Conservation (phyloP, 2,888 invertebrate genomes). For the Platerodrilus igneus region DNA sequence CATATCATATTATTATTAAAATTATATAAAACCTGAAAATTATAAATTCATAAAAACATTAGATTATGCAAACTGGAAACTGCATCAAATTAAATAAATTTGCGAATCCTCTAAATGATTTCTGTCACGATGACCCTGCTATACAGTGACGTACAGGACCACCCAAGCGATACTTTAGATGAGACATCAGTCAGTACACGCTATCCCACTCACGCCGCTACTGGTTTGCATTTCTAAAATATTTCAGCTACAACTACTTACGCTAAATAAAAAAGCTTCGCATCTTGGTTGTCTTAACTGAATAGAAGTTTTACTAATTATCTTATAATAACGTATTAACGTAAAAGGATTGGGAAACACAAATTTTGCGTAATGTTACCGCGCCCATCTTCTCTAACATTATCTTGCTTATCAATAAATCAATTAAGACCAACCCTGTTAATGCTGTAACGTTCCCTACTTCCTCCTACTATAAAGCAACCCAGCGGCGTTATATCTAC, state of each 20-base stretch:
- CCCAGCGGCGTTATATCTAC: conserved; percentile 30
- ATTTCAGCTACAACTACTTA: conserved; percentile 22
- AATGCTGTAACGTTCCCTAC: conserved; percentile 23
- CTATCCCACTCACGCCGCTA: conserved; percentile 29
- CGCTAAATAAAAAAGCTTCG: conserved; percentile 21
- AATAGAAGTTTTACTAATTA: no score
- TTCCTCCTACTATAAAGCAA: conserved; percentile 28
- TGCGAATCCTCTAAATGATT: conserved; percentile 19
- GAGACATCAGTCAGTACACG: conserved; percentile 28
- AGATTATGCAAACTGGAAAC: no score
- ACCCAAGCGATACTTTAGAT: conserved; percentile 25
- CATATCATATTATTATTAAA: no score
- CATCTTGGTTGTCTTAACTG: no score
- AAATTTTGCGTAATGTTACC: no score
- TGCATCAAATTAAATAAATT: conserved; percentile 7
- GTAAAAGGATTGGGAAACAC: no score
- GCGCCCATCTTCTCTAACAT: conserved; percentile 30
- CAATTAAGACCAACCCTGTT: conserved; percentile 35
- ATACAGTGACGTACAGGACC: conserved; percentile 27
- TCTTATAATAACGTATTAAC: no score
- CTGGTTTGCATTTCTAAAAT: conserved; percentile 29
- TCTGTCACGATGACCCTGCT: conserved; percentile 19
- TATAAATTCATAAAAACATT: no score
- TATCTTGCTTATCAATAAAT: conserved; percentile 32
- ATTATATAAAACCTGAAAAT: no score